Conservation (phyloP, 2,888 invertebrate species). For the Cinara cedri region DNA sequence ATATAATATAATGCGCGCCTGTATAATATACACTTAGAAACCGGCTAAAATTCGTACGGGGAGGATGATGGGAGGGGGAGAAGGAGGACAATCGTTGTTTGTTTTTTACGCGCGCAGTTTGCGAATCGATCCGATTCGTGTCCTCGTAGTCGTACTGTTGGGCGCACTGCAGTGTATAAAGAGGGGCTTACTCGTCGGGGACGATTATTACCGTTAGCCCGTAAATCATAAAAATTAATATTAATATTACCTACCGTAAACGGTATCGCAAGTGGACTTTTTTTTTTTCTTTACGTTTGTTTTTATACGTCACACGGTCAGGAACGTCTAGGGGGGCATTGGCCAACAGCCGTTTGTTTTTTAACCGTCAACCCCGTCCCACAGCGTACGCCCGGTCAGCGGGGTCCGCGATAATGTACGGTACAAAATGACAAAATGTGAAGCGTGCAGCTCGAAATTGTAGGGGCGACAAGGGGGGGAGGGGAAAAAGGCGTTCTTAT, state of each 20-base stretch:
- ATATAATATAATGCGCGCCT: no score
- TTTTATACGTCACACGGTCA: no score
- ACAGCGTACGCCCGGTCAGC: no score
- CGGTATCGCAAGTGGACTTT: background rate
- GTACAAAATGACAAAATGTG: no score
- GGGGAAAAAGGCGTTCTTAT: no score
- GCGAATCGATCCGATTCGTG: slow-evolving; percentile 9
- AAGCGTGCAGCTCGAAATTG: no score
- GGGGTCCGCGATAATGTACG: no score
- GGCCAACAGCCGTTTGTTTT: no score
- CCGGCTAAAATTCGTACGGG: background rate
- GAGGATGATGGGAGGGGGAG: background rate
- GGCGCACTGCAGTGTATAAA: background rate
- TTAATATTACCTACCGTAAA: slow-evolving; percentile 1
- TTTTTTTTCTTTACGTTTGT: no score
- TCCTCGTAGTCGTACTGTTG: background rate
- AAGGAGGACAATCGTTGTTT: background rate
- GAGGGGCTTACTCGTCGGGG: background rate
- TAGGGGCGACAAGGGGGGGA: no score
- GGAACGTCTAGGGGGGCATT: no score
- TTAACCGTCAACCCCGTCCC: no score
- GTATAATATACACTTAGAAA: background rate
- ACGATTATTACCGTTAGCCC: background rate
- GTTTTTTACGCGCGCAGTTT: background rate
- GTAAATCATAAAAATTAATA: slow-evolving; percentile 43